Evolutionary conservation across 2,797 vertebrate genomes (phyloP), one percentile per base, ranked within the genome.

Genomic region (Bucorvus abyssinicus): DNA sequence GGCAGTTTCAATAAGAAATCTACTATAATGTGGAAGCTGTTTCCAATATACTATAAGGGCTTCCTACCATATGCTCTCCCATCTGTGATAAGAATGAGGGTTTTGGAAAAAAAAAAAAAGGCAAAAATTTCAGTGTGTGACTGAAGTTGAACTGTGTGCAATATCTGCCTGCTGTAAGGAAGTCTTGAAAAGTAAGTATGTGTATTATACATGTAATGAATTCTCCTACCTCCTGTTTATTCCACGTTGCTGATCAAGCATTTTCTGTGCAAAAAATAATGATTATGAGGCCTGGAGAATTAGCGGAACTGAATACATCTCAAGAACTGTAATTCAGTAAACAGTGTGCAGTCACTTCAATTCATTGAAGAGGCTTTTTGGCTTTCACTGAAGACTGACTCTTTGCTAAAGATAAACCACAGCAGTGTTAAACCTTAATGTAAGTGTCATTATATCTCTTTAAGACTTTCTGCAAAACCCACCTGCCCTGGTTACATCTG

Each of bases 31-130:
- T 90, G 87, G 92, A 94, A 95, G 68, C 83, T 80, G 92, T 80
- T 94, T 87, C 92, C 75, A 82, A 50, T 91, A 45, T 18, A 90
- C 71, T 84, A 34, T 88, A 94, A 96, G 76, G 94, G 82, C 83
- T 94, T 96, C 84, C 84, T 90, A 89, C 94, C 95, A 94, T 95
- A 95, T 97, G 95, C 34, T 95, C 76, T 84, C 79, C 94, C 95
- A 93, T 97, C 94, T 97, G 97, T 93, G 92, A 44, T 36, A 87
- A 95, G 91, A 94, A 94, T 84, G 86, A 80, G 44, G 16, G 17
- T 13, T 89, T 92, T 42, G n/a, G 30, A 12, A 40, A 40, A 52
- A 44, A 14, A 14, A 87, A 86, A 61, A 76, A 84, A 89, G n/a
- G 42, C 44, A 88, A 55, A 70, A 75, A 81, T 57, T 75, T 85